Evolutionary conservation across 1,140 invertebrate species (phyloP).

Genomic region (Heliconius nattereri): DNA sequence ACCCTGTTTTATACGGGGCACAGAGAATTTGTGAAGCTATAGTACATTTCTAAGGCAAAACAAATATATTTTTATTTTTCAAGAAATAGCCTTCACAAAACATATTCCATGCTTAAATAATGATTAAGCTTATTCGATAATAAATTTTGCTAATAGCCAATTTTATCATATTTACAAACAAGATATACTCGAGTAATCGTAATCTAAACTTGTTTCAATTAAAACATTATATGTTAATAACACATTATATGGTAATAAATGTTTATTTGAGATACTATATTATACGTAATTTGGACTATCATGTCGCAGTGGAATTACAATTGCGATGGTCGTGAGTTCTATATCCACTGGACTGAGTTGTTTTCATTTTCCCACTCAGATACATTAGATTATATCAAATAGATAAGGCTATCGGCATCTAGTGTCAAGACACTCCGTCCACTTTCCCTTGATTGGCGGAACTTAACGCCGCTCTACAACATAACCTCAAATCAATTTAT

Average conservation of each 20-base stretch:
- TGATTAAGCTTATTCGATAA: not conserved
- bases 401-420: too few relatives aligned
- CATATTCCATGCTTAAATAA: not conserved
- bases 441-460: not conserved
- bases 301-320: too few relatives aligned
- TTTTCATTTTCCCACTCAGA: not conserved
- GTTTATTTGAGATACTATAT: not conserved
- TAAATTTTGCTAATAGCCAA: not conserved
- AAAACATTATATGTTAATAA: not conserved
- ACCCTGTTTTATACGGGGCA: too few relatives aligned
- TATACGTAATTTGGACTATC: too few relatives aligned
- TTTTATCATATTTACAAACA: constrained; percentile 6
- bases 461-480: not conserved
- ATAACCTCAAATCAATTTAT: not conserved
- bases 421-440: not conserved
- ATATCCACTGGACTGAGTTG: too few relatives aligned
- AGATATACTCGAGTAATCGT: not conserved
- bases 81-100: not conserved
- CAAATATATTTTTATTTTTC: not conserved
- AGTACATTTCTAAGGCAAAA: too few relatives aligned
- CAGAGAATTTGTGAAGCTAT: too few relatives aligned
- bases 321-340: too few relatives aligned
- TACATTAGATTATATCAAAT: not conserved
- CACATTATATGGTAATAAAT: not conserved
- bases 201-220: not conserved